Evolutionary conservation across 2,113 vertebrate species (phyloP), one percentile per base, ranked within the genome.

Genomic region (Otocyon megalotis): DNA sequence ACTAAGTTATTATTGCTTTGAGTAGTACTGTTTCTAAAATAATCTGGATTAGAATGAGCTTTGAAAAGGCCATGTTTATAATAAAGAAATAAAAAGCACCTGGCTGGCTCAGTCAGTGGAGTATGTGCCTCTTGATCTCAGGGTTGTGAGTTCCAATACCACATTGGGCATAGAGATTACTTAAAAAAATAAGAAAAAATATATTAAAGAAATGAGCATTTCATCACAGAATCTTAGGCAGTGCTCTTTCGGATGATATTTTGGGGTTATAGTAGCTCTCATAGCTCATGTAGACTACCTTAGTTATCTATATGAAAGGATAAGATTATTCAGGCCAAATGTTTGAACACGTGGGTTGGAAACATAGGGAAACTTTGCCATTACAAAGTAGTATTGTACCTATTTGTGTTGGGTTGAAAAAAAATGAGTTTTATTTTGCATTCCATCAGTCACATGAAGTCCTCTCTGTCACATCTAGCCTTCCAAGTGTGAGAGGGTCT

Each of bases 191-290:
- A 43, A 14, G 6, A n/a, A 2, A 15, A 8, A 74, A 67, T 72
- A 72, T 82, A 95, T 89, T 93, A 54, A 90, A 65, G 16, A 93
- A 94, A 77, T 48, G 24, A 19, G 90, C 10, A 92, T 76, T 92
- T 96, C n/a, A 93, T 92, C 22, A 63, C 12, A 93, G 35, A 89
- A 82, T 83, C 96, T 97, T 96, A 96, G 50, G 37, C 26, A 89
- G 11, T 62, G 12, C n/a, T 91, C 85, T 76, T 92, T 90, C 54
- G 4, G 10, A 88, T 90, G 53, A 37, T 76, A 71, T 87, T 96
- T 91, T 9, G 26, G 22, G 79, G 22, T 93, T 79, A 89, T 2
- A 77, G 48, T 90, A 95, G 76, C 12, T 83, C 24, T 93, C 53
- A 85, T 60, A 81, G 37, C 20, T 97, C 35, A 92, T 53, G 12